Base-by-base conservation (phyloP, 2,888 invertebrate genomes). In the Cerceris rybyensis region DNA sequence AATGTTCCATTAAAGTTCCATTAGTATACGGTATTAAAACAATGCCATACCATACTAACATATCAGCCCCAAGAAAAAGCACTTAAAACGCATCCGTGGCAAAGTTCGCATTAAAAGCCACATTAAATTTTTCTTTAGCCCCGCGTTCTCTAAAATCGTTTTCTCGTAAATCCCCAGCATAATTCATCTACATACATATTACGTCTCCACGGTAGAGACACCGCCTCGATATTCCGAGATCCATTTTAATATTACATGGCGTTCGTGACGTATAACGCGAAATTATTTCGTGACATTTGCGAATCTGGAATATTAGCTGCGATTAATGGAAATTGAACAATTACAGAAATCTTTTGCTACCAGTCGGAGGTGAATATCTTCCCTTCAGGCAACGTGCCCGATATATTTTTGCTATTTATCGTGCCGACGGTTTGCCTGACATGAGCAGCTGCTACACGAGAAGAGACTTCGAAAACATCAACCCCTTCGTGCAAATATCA, bases 281-380 rank as follows among this genome's bases (percentile, higher is more conserved):
- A 59, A 67, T 70, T 52, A 52, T 65, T 70, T 70, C 46, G n/a
- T 28, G 9, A 11, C 41, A 9, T 1, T 13, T 0, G 1, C 13
- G 42, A 46, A 46, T 46, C 11, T 46, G 46, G 46, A 46, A 11
- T 11, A n/a, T 16, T 16, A 14, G 13, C n/a, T 60, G 4, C 42
- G 41, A 57, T 76, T 76, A 76, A 76, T 76, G 42, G 49, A 42
- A 43, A 57, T 49, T 42, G 57, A 46, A 70, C 54, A 57, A 75
- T 82, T 78, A 16, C 91, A 96, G 96, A 55, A 96, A 96, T 90
- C 93, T 96, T 41, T 92, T 96, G 16, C 91, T 96, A 41, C 95
- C 96, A 0, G 75, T 90, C n/a, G 94, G 94, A 59, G 95, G 95
- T 11, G 93, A 93, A 49, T 92, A 92, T 0, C 57, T 88, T 39